Percentiles rank a stretch among this genome's conserved stretches.
phyloP scores from a whole-genome alignment of 2,113 vertebrate species.

The Catharus bicknelli region DNA sequence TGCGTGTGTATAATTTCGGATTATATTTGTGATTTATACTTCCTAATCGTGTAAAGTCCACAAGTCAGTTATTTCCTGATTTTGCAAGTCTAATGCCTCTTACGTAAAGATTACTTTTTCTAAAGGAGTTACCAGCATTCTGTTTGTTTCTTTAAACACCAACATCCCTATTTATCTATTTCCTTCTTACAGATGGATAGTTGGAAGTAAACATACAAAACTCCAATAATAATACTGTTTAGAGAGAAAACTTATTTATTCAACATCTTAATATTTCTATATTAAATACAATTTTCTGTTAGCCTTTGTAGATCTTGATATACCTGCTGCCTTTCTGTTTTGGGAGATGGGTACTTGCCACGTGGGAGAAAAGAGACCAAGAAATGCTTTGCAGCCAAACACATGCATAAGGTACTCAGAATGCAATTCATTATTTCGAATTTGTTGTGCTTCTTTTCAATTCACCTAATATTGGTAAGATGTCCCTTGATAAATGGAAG shows the following conservation, averaged over 20 bases:
- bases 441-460: background rate
- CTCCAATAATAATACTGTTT: background rate
- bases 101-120: background rate
- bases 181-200: background rate
- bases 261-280: background rate
- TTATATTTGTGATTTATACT: background rate
- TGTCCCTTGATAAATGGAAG: background rate
- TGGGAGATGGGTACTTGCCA: background rate
- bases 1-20: background rate
- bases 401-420: background rate
- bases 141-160: background rate
- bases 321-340: background rate
- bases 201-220: background rate
- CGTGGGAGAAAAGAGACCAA: background rate
- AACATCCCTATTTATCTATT: rapidly evolving
- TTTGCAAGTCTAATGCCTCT: background rate
- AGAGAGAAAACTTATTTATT: background rate
- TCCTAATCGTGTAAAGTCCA: background rate
- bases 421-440: background rate
- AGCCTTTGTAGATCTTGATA: background rate
- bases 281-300: background rate
- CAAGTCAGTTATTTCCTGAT: background rate
- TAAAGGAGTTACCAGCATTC: background rate
- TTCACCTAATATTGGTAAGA: background rate
- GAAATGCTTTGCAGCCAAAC: background rate